Base-by-base conservation (phyloP, 2,113 vertebrate species). In the Marmota flaviventris region DNA sequence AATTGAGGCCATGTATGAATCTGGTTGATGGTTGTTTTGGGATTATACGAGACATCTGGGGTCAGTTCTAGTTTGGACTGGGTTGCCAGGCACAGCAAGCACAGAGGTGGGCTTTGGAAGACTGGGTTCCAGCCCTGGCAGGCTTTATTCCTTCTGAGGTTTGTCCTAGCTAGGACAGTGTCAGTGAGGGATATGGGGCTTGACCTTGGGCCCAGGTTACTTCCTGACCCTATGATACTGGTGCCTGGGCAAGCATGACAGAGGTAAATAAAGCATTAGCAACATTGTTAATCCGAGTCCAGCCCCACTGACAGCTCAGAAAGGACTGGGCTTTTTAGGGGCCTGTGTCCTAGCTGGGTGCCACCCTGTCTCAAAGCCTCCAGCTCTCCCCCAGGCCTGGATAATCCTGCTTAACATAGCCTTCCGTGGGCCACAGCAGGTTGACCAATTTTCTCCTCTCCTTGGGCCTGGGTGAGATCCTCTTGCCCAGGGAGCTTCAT, bases 1-100 rank as follows among this genome's bases (percentile, higher is more conserved):
- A 98, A 97, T 97, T 92, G 93, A 97, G 90, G 88, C 92, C 92
- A 96, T 3, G 81, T 51, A 56, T 51, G 58, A 94, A 94, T 97
- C 95, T 91, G 95, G 85, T 86, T 89, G 76, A 25, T 78, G 42
- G 53, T 51, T 69, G 76, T 88, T 98, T 97, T 92, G 92, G 67
- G 7, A 77, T 63, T 39, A 18, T 29, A 73, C 39, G 45, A 84
- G 87, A 32, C 73, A 69, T 45, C 65, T 77, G 87, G 96, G 96
- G 48, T 88, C 96, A 92, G 87, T 93, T 86, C 96, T 97, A 63
- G 92, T 94, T 97, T 97, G 95, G 90, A 79, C 76, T 93, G 94
- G 86, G 89, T 95, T 89, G 11, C 63, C 29, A 10, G 76, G 82
- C 72, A 97, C 72, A 95, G 88, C 85, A 70, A 61, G 69, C 90